Evolutionary conservation across 2,888 invertebrate species (phyloP), one percentile per base, ranked within the genome.

Genomic region (Acronicta leporina): DNA sequence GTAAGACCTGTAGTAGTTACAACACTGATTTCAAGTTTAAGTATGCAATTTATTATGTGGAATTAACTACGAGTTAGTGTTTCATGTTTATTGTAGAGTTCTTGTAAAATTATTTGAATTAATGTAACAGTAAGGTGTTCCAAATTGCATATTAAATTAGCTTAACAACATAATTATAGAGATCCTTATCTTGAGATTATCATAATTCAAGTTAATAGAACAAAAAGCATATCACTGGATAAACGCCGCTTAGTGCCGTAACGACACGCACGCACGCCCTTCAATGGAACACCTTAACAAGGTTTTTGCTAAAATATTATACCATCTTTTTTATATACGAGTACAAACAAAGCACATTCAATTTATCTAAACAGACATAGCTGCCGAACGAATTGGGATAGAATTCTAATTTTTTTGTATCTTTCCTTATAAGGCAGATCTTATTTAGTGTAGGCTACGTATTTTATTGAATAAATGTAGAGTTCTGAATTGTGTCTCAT

Each of bases 211-310:
- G 73, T 68, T 61, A 68, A 52, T 73, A 55, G 60, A 69, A 69
- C 47, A 77, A 52, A 73, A 57, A 55, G 63, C 54, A 38, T 73
- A 53, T 63, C 70, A 70, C 58, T 70, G 65, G 50, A 56, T 51
- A 54, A 46, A 13, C n/a, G 43, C 0, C 63, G 75, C 40, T 45
- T 46, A 56, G 48, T 46, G 64, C 45, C 51, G 42, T 49, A 55
- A 57, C 77, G 76, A 60, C 43, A 58, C 73, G 76, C 76, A 76
- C 79, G 76, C 73, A 41, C 62, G 66, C 76, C 73, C 73, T 76
- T 67, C 60, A 49, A 60, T 75, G 44, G 14, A 64, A 55, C 53
- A 50, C 44, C 53, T 50, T 59, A 69, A 50, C 46, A 25, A 41
- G 11, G 7, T 44, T 67, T 63, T 69, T 63, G 42, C 27, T 25